Evolutionary conservation across 1,140 invertebrate species (phyloP), one percentile per base, ranked within the genome.

Genomic region (Arion vulgaris): DNA sequence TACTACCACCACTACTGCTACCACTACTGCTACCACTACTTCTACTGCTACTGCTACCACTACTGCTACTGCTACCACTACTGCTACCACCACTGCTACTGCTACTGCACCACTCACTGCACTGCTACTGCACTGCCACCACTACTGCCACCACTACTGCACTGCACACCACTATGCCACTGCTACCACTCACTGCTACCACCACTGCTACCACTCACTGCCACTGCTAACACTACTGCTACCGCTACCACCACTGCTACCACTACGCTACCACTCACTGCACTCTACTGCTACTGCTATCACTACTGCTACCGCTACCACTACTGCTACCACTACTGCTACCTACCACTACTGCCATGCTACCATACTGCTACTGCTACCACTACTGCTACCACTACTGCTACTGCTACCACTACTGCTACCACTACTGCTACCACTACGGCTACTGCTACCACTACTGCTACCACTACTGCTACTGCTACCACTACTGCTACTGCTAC

Each of bases 351-450:
- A 15, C 32, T 38, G 7, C 66, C 34, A 34, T 80, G 32, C 66
- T 80, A 41, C 39, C n/a, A n/a, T 62, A 32, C 36, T 80, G 23
- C 41, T 57, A 28, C 57, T 68, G 11, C 41, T 57, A 26, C 57
- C 68, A 36, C 32, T 81, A 69, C 66, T 80, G 36, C 57, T 80
- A 38, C 26, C 19, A 28, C 34, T 80, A 15, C 32, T 38, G 7
- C 66, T 45, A 34, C 45, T 62, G 1, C 36, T 71, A n/a, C 36
- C 28, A n/a, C 45, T 41, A 13, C 36, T 71, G 15, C 39, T 71
- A 19, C 66, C 71, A 66, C 36, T n/a, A n/a, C n/a, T n/a, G n/a
- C n/a, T n/a, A n/a, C n/a, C n/a, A n/a, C n/a, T 79, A 39, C 66
- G 41, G 17, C 45, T 38, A 32, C 62, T 32, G 19, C 62, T 66